Evolutionary conservation across 2,113 vertebrate genomes (phyloP), one percentile per base, ranked within the genome.

Genomic region (Petromus typicus): DNA sequence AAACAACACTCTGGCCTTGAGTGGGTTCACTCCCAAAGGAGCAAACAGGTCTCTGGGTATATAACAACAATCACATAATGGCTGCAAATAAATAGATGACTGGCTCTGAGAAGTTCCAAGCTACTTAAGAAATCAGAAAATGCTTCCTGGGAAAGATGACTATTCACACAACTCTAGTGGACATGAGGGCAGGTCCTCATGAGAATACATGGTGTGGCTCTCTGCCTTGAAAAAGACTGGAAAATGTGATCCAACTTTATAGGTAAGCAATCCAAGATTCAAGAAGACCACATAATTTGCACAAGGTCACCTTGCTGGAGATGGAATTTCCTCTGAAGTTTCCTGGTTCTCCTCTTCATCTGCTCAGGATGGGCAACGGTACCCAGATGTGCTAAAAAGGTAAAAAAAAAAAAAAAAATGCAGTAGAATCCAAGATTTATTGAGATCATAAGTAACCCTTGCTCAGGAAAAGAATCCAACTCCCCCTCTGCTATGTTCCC

Each of bases 401-500:
- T 32, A 66, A n/a, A 73, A 97, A 43, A 32, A 66, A n/a, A 73
- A 97, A 43, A 32, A 40, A 61, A 97, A 37, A 27, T 1, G 43
- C 13, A 56, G 22, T 86, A 96, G 66, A 76, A 93, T n/a, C 27
- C 87, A 96, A 96, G 97, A 98, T 98, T 98, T 98, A 98, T 96
- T 56, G 89, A 96, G 93, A 90, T 98, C 94, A 89, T 98, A 98
- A 98, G 98, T 98, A 98, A 98, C 90, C 69, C 95, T 96, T 95
- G 97, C 93, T 97, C 63, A 88, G 91, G 92, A 61, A 85, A 96
- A 94, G 84, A 98, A 96, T 97, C 90, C 97, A 95, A 96, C 95
- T 97, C 96, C 98, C 93, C 92, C 89, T 98, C 97, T 54, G 94
- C 90, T 89, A 64, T 90, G 37, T 97, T 98, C 95, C 97, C 83